These are phyloP conservation scores for Bombus difficillimus DNA, from an alignment of 1,140 invertebrate genomes.

Conservation along the genomic window DNA sequence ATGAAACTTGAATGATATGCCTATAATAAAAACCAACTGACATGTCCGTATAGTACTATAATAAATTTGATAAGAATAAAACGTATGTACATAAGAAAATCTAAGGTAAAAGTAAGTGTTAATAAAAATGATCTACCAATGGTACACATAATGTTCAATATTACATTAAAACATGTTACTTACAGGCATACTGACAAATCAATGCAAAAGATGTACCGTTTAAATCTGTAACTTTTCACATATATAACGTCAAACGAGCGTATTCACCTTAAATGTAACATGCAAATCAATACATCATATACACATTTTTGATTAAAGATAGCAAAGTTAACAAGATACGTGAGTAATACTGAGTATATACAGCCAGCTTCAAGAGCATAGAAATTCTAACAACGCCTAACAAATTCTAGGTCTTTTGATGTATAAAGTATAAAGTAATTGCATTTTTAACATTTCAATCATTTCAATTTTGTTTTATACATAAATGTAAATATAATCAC, in stretches of 20 bases:
- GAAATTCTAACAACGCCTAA: neutral
- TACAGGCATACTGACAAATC: constrained; percentile 27
- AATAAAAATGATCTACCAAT: neutral
- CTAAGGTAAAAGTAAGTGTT: neutral
- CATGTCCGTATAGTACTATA: neutral
- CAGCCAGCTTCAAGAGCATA: neutral
- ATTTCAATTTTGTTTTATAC: neutral
- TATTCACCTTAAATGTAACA: neutral
- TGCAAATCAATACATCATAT: neutral
- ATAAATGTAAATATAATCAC: neutral
- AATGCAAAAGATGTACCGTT: neutral
- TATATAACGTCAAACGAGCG: neutral
- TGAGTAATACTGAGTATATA: too few relatives aligned
- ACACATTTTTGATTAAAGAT: neutral
- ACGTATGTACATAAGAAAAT: neutral
- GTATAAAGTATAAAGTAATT: neutral
- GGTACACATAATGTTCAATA: too few relatives aligned
- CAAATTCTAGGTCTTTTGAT: neutral
- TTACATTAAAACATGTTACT: neutral
- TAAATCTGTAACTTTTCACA: neutral
- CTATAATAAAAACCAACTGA: constrained; percentile 81
- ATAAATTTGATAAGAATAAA: neutral
- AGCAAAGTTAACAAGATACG: neutral
- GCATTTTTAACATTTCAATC: neutral
- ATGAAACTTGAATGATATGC: constrained; percentile 97